Conservation (phyloP, 1,140 invertebrate genomes). For the Trachymyrmex cornetzi region DNA sequence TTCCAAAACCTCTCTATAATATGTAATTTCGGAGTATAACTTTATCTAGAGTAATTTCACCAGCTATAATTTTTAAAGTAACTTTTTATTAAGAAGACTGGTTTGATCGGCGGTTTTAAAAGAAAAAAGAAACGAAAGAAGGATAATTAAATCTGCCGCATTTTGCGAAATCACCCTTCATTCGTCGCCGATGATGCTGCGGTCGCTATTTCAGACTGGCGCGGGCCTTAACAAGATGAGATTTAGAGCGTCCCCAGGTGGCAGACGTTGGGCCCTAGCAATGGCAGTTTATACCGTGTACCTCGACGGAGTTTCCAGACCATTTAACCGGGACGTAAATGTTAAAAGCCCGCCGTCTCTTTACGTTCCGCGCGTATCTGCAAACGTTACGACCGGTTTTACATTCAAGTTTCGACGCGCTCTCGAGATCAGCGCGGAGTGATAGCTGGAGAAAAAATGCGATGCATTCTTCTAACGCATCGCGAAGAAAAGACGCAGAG, state of each 20-base stretch:
- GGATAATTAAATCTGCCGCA: conserved; percentile 31
- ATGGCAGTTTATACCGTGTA: conserved; percentile 45
- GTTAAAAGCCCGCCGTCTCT: conserved; percentile 56
- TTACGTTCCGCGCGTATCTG: conserved; percentile 33
- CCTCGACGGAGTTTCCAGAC: conserved; percentile 43
- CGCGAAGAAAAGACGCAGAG: background rate
- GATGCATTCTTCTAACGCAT: background rate
- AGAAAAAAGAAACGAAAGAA: background rate
- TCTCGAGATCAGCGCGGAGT: background rate
- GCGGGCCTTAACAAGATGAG: conserved; percentile 74
- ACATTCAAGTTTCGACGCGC: conserved; percentile 36
- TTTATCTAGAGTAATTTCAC: too few relatives aligned
- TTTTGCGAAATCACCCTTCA: background rate
- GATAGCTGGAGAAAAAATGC: background rate
- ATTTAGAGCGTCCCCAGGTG: conserved; percentile 78
- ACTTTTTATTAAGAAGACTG: background rate
- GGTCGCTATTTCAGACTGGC: background rate
- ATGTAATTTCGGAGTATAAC: too few relatives aligned
- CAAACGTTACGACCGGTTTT: conserved; percentile 63
- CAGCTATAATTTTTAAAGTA: background rate
- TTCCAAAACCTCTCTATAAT: background rate
- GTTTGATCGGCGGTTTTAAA: background rate
- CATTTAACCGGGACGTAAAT: conserved; percentile 65
- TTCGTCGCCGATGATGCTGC: background rate
- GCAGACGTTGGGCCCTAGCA: background rate